Base-by-base conservation (phyloP, 2,797 vertebrate genomes). In the Serranus cabrilla region DNA sequence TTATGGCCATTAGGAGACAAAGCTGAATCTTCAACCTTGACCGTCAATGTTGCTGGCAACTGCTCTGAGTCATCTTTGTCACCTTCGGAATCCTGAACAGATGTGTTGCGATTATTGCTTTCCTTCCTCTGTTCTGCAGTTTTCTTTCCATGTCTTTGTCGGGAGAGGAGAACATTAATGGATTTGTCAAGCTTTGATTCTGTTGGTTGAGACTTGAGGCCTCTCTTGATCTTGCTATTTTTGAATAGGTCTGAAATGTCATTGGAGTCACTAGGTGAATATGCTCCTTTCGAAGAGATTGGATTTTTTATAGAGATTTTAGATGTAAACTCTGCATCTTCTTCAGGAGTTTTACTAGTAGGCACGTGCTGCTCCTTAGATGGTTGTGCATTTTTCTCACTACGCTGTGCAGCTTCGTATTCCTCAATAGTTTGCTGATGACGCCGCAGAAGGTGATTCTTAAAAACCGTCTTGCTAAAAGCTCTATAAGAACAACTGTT, bases 401-500 rank as follows among this genome's bases (percentile, higher is more conserved):
- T 76, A 51, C 20, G 34, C 43, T 89, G 83, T 55, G 51, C 57
- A 61, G 74, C 79, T 71, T 85, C 74, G 20, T 91, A 86, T 71
- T 93, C 88, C 37, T 90, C 84, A 39, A 89, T 90, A 0, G 83
- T 90, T 64, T 95, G 78, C 67, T 96, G 93, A 91, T 97, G 97
- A 78, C 97, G 93, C 63, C 95, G 96, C 37, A 97, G 91, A 83
- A 96, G 88, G 71, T 98, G 97, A 89, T 98, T 99, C 91, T 94
- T 96, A 90, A 98, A 96, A 92, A 97, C 88, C 74, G 92, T 96
- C 93, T 95, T 96, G 85, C 94, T 94, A 89, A 96, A 96, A 83
- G 96, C 96, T 91, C 93, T 95, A 89, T 98, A 97, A 2, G 97
- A 94, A 93, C 97, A 99, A 89, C 96, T 87, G 78, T 95, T 96